Percentiles rank a stretch among this genome's conserved stretches.
Conservation (phyloP, 2,797 vertebrate species). For the Enteromius mattozi region DNA sequence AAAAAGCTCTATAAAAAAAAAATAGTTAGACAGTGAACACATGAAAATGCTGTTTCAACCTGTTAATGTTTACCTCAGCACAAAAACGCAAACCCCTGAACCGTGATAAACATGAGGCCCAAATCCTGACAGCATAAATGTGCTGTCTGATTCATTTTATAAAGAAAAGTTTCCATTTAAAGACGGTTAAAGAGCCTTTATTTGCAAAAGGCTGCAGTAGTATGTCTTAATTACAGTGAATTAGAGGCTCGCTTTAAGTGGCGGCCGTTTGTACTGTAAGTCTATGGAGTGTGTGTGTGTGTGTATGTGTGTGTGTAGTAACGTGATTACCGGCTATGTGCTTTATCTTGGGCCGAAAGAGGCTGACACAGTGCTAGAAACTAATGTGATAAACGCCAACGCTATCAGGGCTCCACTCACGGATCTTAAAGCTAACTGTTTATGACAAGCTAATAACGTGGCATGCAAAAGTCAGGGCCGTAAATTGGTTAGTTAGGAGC, state of each 20-base stretch:
- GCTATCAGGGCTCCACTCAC: conserved; percentile 86
- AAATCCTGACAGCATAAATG: conserved; percentile 6
- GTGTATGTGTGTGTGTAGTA: conserved; percentile 76
- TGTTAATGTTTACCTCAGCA: background rate
- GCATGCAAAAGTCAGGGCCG: conserved; percentile 92
- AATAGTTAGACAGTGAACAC: background rate
- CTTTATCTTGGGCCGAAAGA: conserved; percentile 96
- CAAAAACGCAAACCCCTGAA: background rate
- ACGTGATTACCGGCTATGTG: conserved; percentile 89
- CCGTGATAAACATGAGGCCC: background rate
- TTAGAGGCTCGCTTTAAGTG: conserved; percentile 81
- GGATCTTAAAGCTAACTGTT: conserved; percentile 95
- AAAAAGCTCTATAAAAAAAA: background rate
- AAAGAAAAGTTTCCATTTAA: conserved; percentile 64
- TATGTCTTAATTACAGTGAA: conserved; percentile 82
- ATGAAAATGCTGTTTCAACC: background rate
- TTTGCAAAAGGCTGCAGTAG: conserved; percentile 66
- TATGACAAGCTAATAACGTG: conserved; percentile 99
- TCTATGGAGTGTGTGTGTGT: conserved; percentile 53
- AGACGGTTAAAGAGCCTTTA: conserved; percentile 44
- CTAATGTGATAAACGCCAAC: conserved; percentile 99
- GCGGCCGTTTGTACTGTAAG: conserved; percentile 76
- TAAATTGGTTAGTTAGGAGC: conserved; percentile 99
- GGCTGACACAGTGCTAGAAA: conserved; percentile 93
- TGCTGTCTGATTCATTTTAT: conserved; percentile 57